Conservation (phyloP, 2,797 vertebrate species). For the Menidia menidia region DNA sequence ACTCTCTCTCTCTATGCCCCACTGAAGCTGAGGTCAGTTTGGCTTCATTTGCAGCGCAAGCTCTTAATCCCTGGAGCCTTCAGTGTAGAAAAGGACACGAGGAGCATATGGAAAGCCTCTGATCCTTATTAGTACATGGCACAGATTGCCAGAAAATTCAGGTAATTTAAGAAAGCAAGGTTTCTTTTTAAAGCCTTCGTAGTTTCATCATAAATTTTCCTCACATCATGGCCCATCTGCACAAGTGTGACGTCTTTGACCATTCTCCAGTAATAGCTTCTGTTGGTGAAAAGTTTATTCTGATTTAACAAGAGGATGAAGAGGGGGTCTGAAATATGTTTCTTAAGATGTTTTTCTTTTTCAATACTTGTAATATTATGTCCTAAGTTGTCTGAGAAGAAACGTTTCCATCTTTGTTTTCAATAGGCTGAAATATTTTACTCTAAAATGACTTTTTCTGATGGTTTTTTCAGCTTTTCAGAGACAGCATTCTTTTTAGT, state of each 20-base stretch:
- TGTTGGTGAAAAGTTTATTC: constrained; percentile 24
- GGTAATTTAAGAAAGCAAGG: constrained; percentile 70
- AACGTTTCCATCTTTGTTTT: background rate
- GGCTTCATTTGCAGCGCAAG: constrained; percentile 74
- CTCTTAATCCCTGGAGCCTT: constrained; percentile 78
- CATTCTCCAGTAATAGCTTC: constrained; percentile 29
- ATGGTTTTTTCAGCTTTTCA: background rate
- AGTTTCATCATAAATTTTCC: constrained; percentile 65
- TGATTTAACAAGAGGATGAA: constrained; percentile 32
- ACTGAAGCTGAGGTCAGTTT: constrained; percentile 68
- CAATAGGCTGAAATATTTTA: background rate
- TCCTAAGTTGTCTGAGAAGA: background rate
- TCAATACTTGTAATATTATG: background rate
- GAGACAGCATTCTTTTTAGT: background rate
- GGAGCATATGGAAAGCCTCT: constrained; percentile 66
- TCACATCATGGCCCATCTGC: constrained; percentile 47
- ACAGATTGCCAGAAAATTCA: constrained; percentile 62
- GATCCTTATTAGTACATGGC: constrained; percentile 76
- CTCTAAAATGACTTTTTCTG: background rate
- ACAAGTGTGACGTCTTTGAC: constrained; percentile 26
- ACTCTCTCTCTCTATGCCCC: constrained; percentile 39
- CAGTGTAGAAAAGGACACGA: constrained; percentile 75
- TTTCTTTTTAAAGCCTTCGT: constrained; percentile 63
- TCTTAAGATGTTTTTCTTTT: background rate
- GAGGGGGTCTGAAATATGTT: constrained; percentile 10